Percentiles rank a stretch among this genome's conserved stretches.
Evolutionary conservation across 1,140 invertebrate genomes (phyloP).

Genomic region (Odontomachus brunneus): DNA sequence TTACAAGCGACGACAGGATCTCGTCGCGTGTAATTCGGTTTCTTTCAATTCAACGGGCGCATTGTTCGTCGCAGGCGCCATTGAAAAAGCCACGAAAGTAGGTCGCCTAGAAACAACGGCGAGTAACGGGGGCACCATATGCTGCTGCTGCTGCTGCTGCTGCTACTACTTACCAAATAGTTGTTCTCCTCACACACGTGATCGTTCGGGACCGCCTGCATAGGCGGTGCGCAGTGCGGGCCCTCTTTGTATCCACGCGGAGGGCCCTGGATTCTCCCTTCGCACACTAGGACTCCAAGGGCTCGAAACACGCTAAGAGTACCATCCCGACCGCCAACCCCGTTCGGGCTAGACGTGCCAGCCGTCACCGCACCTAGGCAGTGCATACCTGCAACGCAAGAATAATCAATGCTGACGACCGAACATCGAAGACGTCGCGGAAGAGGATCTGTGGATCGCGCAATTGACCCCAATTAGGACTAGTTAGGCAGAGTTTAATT

Average conservation of each 20-base stretch:
- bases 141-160: too few species aligned
- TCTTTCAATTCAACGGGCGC: too few species aligned
- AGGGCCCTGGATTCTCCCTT: slow-evolving; percentile 89
- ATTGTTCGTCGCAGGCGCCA: not conserved
- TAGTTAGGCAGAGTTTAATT: slow-evolving; percentile 15
- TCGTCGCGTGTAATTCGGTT: too few species aligned
- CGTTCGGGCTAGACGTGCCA: slow-evolving; percentile 78
- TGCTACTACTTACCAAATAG: slow-evolving; percentile 84
- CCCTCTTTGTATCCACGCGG: slow-evolving; percentile 90
- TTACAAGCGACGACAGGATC: too few species aligned
- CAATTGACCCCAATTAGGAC: not conserved
- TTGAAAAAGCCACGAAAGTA: slow-evolving; percentile 40
- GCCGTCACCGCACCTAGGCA: slow-evolving; percentile 82
- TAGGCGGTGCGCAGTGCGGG: slow-evolving; percentile 88
- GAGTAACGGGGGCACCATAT: slow-evolving; percentile 45
- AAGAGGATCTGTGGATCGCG: not conserved
- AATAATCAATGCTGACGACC: slow-evolving; percentile 15
- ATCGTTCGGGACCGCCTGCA: slow-evolving; percentile 80
- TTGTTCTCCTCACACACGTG: slow-evolving; percentile 87
- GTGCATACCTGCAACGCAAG: slow-evolving; percentile 81
- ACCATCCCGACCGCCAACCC: slow-evolving; percentile 84
- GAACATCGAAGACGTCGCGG: not conserved
- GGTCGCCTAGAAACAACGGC: slow-evolving; percentile 50
- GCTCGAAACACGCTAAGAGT: slow-evolving; percentile 88
- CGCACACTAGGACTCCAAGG: slow-evolving; percentile 89